Evolutionary conservation across 2,113 vertebrate species (phyloP), one percentile per base, ranked within the genome.

Genomic region (Takifugu bimaculatus): DNA sequence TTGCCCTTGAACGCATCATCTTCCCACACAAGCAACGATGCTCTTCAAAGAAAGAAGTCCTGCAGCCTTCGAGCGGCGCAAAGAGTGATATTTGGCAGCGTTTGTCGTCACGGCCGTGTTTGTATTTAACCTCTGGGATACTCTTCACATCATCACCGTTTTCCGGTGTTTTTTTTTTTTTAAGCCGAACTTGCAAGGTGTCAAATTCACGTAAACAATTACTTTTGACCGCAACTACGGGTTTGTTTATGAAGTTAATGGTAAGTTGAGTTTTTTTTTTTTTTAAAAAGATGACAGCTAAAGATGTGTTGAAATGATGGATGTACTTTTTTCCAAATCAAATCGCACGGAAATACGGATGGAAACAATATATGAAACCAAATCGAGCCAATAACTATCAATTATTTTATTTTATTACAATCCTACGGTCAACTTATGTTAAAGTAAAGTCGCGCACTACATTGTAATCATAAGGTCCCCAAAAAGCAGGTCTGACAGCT

Each of bases 11-110:
- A 87, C 52, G 80, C 75, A 72, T 1, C 81, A 64, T 6, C 0
- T 4, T 60, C 35, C 28, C 57, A 65, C 68, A 4, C 53, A 68
- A 4, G 47, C 74, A 35, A 64, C 49, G 83, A 80, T 83, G 85
- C 85, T 15, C 82, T 78, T 86, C 78, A 83, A 77, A 83, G 79
- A 12, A 51, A 65, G 15, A 50, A 64, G 77, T 72, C 72, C 75
- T 58, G 61, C 60, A 47, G 60, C 57, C 73, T 56, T 62, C 71
- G 65, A 39, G 50, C 54, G 72, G 53, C 47, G 39, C 7, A 44
- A 70, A 25, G 54, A 65, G 55, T 9, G 25, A 39, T 43, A n/a
- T 47, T 26, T 55, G 28, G 25, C 25, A n/a, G 11, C 26, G 0
- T 57, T 54, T 32, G 12, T 44, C 2, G 20, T 61, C 15, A 11